Evolutionary conservation across 2,113 vertebrate species (phyloP).

Genomic region (Centropristis striata): DNA sequence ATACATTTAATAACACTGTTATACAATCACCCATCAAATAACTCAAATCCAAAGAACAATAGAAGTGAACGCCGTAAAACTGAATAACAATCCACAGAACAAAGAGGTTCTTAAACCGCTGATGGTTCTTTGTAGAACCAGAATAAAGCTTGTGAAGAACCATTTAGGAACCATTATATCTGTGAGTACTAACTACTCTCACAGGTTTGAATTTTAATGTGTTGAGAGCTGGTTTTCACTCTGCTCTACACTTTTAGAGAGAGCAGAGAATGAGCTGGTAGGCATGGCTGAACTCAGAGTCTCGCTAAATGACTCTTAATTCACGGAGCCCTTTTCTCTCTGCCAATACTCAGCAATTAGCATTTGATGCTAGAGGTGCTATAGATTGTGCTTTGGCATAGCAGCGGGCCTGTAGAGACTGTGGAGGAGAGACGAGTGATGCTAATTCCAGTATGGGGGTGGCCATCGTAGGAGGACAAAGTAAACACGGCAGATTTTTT

Average conservation of each 20-base stretch:
- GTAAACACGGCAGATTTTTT: slow-evolving; percentile 53
- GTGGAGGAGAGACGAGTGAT: slow-evolving; percentile 65
- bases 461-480: slow-evolving; percentile 65
- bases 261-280: slow-evolving; percentile 65
- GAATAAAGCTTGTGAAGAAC: no score
- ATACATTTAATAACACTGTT: no score
- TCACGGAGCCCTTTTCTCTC: slow-evolving; percentile 67
- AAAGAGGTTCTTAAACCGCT: no score
- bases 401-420: slow-evolving; percentile 58
- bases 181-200: slow-evolving; percentile 44
- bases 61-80: no score
- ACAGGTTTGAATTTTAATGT: slow-evolving; percentile 62
- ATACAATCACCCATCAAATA: no score
- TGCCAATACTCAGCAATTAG: slow-evolving; percentile 70
- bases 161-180: no score
- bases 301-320: slow-evolving; percentile 82
- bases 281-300: slow-evolving; percentile 70
- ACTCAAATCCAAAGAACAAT: no score
- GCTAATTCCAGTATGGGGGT: slow-evolving; percentile 74
- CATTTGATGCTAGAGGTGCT: slow-evolving; percentile 74
- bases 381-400: slow-evolving; percentile 70
- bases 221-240: slow-evolving; percentile 42
- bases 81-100: no score
- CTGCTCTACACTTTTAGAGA: slow-evolving; percentile 27
- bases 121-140: no score